Evolutionary conservation across 2,113 vertebrate species (phyloP).

Genomic region (Semicossyphus pulcher): DNA sequence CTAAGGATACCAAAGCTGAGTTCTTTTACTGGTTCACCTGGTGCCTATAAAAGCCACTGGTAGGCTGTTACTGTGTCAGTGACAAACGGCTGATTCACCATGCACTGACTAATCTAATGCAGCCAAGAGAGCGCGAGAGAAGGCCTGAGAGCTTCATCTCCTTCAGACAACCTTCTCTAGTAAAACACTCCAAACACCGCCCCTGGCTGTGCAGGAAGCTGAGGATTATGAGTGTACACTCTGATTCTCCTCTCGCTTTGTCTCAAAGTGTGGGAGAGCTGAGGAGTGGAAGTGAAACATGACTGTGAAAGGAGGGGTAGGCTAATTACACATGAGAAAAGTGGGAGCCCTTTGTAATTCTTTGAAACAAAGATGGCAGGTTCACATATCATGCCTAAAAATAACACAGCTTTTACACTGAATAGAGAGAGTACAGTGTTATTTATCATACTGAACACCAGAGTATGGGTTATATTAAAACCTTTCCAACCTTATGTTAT

Average conservation of each 20-base stretch:
- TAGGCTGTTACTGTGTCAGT: slow-evolving; percentile 70
- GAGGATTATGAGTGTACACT: slow-evolving; percentile 63
- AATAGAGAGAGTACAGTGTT: neutral
- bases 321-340: slow-evolving; percentile 21
- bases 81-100: slow-evolving; percentile 75
- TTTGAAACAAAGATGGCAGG: slow-evolving; percentile 10
- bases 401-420: neutral
- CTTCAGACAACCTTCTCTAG: slow-evolving; percentile 66
- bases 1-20: slow-evolving; percentile 64
- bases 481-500: too few species aligned
- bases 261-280: slow-evolving; percentile 44
- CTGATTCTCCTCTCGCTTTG: slow-evolving; percentile 37
- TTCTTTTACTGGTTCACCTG: slow-evolving; percentile 78
- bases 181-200: slow-evolving; percentile 73
- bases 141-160: slow-evolving; percentile 53
- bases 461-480: too few species aligned
- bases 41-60: slow-evolving; percentile 70
- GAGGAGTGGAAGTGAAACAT: slow-evolving; percentile 30
- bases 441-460: neutral
- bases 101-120: slow-evolving; percentile 68
- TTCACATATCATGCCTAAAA: slow-evolving; percentile 16
- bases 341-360: slow-evolving; percentile 20
- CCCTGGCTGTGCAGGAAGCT: slow-evolving; percentile 67
- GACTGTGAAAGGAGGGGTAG: slow-evolving; percentile 50
- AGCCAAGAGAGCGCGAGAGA: slow-evolving; percentile 29